Evolutionary conservation across 2,113 vertebrate species (phyloP), one percentile per base, ranked within the genome.

Genomic region (Numenius arquata): DNA sequence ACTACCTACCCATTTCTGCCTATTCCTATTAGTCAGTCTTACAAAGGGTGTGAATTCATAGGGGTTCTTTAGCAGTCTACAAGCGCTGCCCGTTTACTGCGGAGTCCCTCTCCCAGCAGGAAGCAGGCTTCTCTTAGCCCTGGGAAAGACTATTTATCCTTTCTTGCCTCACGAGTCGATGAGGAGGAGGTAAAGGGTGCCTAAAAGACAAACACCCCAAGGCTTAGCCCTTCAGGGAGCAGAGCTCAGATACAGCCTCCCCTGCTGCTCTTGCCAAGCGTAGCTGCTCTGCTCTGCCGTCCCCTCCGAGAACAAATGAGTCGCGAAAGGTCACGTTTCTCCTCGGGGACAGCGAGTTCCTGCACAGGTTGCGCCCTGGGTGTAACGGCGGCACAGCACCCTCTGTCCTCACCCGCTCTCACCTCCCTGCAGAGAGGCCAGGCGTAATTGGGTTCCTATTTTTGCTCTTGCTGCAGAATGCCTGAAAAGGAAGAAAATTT

Each of bases 401-500:
- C 81, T 55, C 67, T 55, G 77, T 85, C 77, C 94, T 92, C 14
- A 0, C 58, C 58, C 2, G 9, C 70, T 92, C 90, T 75, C 89
- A 68, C 73, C 70, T 95, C 80, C 84, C 89, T 73, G 73, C 81
- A 47, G 89, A 67, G 88, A 93, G 29, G 43, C 66, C 73, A 62
- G 71, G 71, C 53, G 2, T 81, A 89, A 92, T 11, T 53, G 71
- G 63, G 41, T 83, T 87, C 94, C 87, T 97, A 85, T 91, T 95
- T 95, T 89, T 89, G 94, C 78, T 85, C 61, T 93, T 76, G 63
- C 45, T 93, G 20, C 47, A 79, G 90, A 91, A 53, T 3, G 62
- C 84, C 89, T 94, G 89, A 95, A 95, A 96, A 92, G 58, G 86
- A 85, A 89, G 67, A 88, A 89, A 65, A n/a, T 82, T 66, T 88